phyloP scores from a whole-genome alignment of 2,113 vertebrate genomes.

The Aphelocoma coerulescens region DNA sequence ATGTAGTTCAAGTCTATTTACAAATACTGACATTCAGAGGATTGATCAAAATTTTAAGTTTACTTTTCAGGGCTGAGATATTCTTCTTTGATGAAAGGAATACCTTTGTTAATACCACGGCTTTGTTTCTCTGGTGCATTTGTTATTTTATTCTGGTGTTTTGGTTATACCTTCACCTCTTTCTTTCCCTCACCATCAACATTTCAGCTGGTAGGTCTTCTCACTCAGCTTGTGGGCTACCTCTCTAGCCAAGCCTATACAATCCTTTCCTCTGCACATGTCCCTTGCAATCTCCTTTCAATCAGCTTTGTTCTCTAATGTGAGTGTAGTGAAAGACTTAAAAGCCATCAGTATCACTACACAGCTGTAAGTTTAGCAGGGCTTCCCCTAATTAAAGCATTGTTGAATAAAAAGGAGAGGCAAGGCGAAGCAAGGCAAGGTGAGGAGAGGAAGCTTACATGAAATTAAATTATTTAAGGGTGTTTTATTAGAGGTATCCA shows the following conservation, averaged over 20 bases:
- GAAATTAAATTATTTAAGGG: neutral
- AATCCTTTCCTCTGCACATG: neutral
- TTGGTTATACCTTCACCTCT: neutral
- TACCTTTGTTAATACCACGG: neutral
- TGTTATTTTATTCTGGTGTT: neutral
- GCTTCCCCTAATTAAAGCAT: neutral
- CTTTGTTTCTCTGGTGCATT: neutral
- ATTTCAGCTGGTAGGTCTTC: neutral
- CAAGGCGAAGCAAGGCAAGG: too few species aligned
- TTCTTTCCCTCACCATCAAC: neutral
- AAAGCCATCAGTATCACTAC: neutral
- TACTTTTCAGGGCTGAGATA: neutral
- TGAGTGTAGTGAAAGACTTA: neutral
- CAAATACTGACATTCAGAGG: neutral
- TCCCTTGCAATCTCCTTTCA: fast-evolving
- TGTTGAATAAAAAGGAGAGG: neutral
- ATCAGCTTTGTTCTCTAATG: neutral
- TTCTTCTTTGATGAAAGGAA: neutral
- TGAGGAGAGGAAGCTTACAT: neutral
- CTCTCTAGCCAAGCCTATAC: neutral
- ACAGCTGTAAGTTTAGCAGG: neutral
- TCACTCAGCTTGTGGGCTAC: neutral
- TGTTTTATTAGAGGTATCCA: neutral
- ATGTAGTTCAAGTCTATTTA: neutral
- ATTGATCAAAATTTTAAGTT: neutral